Evolutionary conservation across 2,113 vertebrate genomes (phyloP).

Genomic region (Spea bombifrons): DNA sequence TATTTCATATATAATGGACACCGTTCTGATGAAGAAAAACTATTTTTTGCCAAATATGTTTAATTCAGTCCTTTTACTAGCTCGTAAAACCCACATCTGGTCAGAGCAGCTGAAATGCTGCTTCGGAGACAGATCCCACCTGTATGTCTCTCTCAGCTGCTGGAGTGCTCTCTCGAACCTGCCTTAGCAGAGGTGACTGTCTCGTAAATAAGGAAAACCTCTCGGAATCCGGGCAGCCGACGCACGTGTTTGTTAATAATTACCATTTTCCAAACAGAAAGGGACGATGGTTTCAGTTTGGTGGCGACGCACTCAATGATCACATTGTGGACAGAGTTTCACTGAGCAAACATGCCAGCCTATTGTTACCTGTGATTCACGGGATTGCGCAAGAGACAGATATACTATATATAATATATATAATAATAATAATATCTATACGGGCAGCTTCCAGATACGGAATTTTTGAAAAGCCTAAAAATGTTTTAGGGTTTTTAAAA

Average conservation of each 20-base stretch:
- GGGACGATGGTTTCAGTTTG: not conserved
- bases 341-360: too few species aligned
- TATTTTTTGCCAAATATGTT: conserved; percentile 18
- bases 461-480: too few species aligned
- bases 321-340: too few species aligned
- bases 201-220: not conserved
- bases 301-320: not conserved
- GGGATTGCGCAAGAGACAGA: too few species aligned
- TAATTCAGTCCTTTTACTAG: conserved; percentile 22
- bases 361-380: too few species aligned
- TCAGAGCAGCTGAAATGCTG: not conserved
- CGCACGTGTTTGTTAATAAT: not conserved
- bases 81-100: conserved; percentile 3
- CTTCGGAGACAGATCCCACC: not conserved
- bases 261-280: not conserved
- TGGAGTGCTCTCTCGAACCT: not conserved
- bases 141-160: not conserved
- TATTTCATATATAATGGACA: not conserved
- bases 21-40: not conserved
- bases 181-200: not conserved
- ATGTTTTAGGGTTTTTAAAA: too few species aligned
- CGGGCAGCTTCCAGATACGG: too few species aligned
- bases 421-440: too few species aligned
- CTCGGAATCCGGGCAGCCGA: not conserved
- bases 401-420: too few species aligned